Conservation (phyloP, 1,140 invertebrate species). For the Diabrotica undecimpunctata region DNA sequence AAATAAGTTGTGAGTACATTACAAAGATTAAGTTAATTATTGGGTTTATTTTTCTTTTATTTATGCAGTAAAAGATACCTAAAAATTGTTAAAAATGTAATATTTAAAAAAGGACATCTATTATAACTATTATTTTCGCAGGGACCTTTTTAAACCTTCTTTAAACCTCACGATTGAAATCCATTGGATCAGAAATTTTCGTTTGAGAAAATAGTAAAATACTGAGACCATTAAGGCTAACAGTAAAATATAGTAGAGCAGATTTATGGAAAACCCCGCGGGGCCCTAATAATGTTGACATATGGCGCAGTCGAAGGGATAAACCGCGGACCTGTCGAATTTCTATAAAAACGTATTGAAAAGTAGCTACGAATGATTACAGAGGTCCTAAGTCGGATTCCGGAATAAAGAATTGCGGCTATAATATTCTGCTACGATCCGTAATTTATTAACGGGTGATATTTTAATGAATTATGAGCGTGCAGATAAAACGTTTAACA, state of each 20-base stretch:
- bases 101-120: no score
- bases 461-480: no score
- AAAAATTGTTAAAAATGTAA: no score
- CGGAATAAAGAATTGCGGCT: no score
- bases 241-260: slow-evolving; percentile 33
- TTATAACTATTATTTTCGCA: no score
- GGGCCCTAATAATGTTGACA: slow-evolving; percentile 35
- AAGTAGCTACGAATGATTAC: not conserved
- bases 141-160: not conserved
- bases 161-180: not conserved
- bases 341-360: slow-evolving; percentile 31
- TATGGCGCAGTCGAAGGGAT: slow-evolving; percentile 26
- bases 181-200: slow-evolving; percentile 24
- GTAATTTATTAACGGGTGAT: no score
- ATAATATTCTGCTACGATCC: no score
- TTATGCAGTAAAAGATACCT: no score
- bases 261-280: slow-evolving; percentile 34
- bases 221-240: slow-evolving; percentile 30
- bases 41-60: no score
- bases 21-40: no score
- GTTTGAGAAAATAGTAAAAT: slow-evolving; percentile 27
- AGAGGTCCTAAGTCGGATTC: not conserved
- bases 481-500: no score
- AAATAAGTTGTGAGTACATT: no score
- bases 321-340: slow-evolving; percentile 26